A percentile compares a stretch with the other conserved stretches of the same genome.
Conservation (phyloP, 2,888 invertebrate genomes). For the Campoplex nolae region DNA sequence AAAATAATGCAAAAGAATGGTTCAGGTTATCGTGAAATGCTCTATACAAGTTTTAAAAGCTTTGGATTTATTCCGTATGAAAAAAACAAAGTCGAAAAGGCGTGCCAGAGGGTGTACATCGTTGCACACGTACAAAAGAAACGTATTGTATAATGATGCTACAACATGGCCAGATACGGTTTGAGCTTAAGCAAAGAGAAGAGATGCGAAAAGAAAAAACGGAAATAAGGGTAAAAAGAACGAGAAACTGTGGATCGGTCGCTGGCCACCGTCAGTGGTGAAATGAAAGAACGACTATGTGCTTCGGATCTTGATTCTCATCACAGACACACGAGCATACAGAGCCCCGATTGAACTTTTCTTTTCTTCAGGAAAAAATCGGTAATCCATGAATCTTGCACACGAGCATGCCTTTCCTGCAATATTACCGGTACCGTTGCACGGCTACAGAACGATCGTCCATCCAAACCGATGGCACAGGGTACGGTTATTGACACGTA, state of each 20-base stretch:
- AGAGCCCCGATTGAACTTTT: slow-evolving; percentile 32
- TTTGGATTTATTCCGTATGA: not conserved
- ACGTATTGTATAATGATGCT: slow-evolving; percentile 31
- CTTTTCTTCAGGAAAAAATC: slow-evolving; percentile 45
- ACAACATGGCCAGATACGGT: not conserved
- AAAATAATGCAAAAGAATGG: not conserved
- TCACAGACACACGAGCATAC: slow-evolving; percentile 28
- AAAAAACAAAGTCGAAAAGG: slow-evolving; percentile 1
- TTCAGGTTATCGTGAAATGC: not conserved
- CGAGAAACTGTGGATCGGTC: not conserved
- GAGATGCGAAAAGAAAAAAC: not conserved
- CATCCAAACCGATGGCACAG: not conserved
- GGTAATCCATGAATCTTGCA: slow-evolving; percentile 65
- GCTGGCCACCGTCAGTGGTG: slow-evolving; percentile 26
- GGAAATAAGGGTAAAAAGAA: slow-evolving; percentile 11
- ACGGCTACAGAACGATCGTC: slow-evolving; percentile 22
- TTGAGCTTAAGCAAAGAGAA: slow-evolving; percentile 2
- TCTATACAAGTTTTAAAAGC: not conserved
- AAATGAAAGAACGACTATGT: slow-evolving; percentile 49
- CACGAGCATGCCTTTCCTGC: slow-evolving; percentile 42
- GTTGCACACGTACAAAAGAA: slow-evolving; percentile 2
- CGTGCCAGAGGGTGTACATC: not conserved
- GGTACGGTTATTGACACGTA: slow-evolving; percentile 19
- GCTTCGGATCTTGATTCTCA: slow-evolving; percentile 50
- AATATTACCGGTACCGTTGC: not conserved